A percentile compares a stretch with the other conserved stretches of the same genome.
These are phyloP conservation scores for Myopa tessellatipennis DNA, from an alignment of 2,888 invertebrate genomes.

Conservation along the genomic window DNA sequence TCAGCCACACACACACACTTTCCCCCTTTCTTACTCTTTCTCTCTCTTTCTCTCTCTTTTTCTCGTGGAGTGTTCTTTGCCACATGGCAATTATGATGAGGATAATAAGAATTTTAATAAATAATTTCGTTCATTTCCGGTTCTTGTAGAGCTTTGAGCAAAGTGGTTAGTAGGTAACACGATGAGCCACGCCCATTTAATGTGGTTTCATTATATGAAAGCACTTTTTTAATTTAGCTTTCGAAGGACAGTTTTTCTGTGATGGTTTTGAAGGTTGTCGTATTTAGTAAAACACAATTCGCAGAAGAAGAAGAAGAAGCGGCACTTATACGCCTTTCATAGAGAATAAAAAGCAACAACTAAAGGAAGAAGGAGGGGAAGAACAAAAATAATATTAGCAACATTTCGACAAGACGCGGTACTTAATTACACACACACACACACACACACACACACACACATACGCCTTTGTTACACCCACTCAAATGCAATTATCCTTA, in stretches of 20 bases:
- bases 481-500: constrained; percentile 39
- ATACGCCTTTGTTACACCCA: not conserved
- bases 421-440: constrained; percentile 27
- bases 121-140: constrained; percentile 46
- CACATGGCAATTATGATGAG: not conserved
- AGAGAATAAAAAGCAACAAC: not conserved
- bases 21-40: constrained; percentile 2
- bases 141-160: not conserved
- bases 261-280: no score
- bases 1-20: not conserved
- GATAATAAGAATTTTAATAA: constrained; percentile 58
- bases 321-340: not conserved
- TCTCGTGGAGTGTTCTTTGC: constrained; percentile 7
- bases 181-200: constrained; percentile 22
- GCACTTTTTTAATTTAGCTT: no score
- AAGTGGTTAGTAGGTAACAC: not conserved
- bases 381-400: constrained; percentile 16
- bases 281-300: no score
- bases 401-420: constrained; percentile 15
- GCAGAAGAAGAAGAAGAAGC: no score
- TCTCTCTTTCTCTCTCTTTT: not conserved
- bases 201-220: constrained; percentile 25
- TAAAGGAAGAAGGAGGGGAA: not conserved
- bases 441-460: not conserved
- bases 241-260: no score